These are phyloP conservation scores for Xenopus petersii DNA, from an alignment of 2,797 vertebrate species.

Conservation along the genomic window DNA sequence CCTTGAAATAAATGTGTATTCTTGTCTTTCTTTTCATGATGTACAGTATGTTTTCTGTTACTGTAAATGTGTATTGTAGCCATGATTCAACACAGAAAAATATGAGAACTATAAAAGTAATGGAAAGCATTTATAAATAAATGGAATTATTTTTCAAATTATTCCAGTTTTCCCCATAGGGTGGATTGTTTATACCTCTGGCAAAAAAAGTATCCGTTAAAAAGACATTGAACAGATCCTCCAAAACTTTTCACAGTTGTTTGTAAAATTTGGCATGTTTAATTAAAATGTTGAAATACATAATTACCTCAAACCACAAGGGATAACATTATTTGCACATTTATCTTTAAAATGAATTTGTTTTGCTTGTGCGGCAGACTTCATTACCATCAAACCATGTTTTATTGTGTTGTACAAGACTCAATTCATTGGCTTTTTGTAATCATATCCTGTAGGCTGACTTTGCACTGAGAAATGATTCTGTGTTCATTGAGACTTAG, in stretches of 20 bases:
- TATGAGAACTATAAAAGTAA: too few relatives aligned
- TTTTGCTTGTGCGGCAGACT: slow-evolving; percentile 55
- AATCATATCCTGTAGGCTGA: slow-evolving; percentile 39
- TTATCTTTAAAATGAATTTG: slow-evolving; percentile 62
- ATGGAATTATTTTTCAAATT: too few relatives aligned
- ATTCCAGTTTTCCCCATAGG: too few relatives aligned
- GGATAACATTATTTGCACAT: slow-evolving; percentile 60
- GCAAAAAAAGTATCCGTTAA: not conserved
- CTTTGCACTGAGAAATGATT: slow-evolving; percentile 16
- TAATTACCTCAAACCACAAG: slow-evolving; percentile 64
- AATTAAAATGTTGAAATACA: slow-evolving; percentile 72
- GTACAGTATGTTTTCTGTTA: too few relatives aligned
- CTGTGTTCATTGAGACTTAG: not conserved
- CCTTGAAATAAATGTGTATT: too few relatives aligned
- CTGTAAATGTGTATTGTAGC: too few relatives aligned
- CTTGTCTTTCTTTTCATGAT: too few relatives aligned
- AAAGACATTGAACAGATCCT: not conserved
- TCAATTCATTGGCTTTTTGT: slow-evolving; percentile 48
- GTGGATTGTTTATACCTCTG: too few relatives aligned
- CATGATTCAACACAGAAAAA: too few relatives aligned
- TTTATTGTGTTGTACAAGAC: slow-evolving; percentile 61
- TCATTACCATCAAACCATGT: slow-evolving; percentile 55
- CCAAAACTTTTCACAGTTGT: slow-evolving; percentile 47
- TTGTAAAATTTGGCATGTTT: slow-evolving; percentile 54
- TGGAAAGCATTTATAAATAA: too few relatives aligned